phyloP scores from a whole-genome alignment of 2,888 invertebrate species.

The Chrysolina americana region DNA sequence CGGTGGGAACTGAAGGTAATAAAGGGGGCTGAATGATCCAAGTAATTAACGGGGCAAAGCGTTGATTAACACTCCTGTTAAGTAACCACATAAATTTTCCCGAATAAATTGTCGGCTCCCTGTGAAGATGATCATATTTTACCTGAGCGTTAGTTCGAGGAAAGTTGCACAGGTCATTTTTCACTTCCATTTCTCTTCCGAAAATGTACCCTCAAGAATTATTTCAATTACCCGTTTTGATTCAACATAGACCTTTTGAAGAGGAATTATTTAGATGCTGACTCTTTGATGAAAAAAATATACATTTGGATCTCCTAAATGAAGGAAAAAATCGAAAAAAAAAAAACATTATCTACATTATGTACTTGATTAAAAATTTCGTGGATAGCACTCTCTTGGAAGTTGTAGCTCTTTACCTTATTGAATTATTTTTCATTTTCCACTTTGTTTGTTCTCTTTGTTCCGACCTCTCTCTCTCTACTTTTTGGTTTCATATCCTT shows the following conservation, averaged over 20 bases:
- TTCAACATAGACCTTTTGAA: not conserved
- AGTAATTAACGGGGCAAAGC: constrained; percentile 4
- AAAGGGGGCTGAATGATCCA: not conserved
- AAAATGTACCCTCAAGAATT: not conserved
- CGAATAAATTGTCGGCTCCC: constrained; percentile 6
- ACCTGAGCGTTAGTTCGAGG: not conserved
- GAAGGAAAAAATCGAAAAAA: too few species aligned
- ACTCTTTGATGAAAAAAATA: too few species aligned
- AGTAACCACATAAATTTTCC: constrained; percentile 9
- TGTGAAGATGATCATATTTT: not conserved
- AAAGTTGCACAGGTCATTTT: constrained; percentile 1
- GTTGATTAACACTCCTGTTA: constrained; percentile 8
- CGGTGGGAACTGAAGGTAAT: not conserved
- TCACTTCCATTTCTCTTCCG: not conserved
- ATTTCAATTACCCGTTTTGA: not conserved
- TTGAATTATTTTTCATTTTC: too few species aligned
- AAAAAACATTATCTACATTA: too few species aligned
- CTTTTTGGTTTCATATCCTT: too few species aligned
- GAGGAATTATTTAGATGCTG: not conserved
- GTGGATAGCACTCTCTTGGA: too few species aligned
- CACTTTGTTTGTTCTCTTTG: too few species aligned
- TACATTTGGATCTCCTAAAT: too few species aligned
- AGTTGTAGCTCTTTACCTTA: too few species aligned
- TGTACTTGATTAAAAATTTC: too few species aligned
- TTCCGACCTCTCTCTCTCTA: too few species aligned